phyloP scores from a whole-genome alignment of 1,140 invertebrate species.

The Chymomyza costata region DNA sequence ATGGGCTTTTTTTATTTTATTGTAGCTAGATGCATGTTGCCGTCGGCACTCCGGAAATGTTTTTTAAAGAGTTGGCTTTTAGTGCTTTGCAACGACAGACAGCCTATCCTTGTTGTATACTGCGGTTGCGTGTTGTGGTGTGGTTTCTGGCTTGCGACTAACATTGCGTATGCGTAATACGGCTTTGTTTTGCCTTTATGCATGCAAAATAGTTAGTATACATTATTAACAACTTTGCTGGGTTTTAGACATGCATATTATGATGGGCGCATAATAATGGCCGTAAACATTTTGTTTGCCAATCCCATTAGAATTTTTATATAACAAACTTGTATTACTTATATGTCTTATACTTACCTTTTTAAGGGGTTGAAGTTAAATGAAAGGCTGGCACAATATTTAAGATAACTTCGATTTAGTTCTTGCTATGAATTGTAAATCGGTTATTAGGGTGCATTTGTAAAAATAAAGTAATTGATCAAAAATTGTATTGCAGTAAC shows the following conservation, averaged over 20 bases:
- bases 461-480: too few relatives aligned
- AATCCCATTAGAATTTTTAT: background rate
- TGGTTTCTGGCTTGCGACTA: background rate
- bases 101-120: too few relatives aligned
- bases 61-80: background rate
- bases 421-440: too few relatives aligned
- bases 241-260: too few relatives aligned
- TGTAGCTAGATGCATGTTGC: slow-evolving; percentile 12
- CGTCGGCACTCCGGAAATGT: background rate
- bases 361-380: too few relatives aligned
- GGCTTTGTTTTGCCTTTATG: slow-evolving; percentile 16
- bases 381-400: too few relatives aligned
- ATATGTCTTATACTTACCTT: too few relatives aligned
- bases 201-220: slow-evolving; percentile 17
- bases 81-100: slow-evolving; percentile 1
- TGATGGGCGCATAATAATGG: slow-evolving; percentile 1
- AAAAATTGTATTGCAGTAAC: too few relatives aligned
- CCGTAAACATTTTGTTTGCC: slow-evolving; percentile 2
- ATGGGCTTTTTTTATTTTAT: slow-evolving; percentile 22
- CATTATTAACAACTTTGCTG: slow-evolving; percentile 49
- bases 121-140: slow-evolving; percentile 2
- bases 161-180: slow-evolving; percentile 48
- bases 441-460: too few relatives aligned
- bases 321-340: too few relatives aligned
- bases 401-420: too few relatives aligned